A percentile compares a stretch with the other conserved stretches of the same genome.
Conservation (phyloP, 2,888 invertebrate genomes). For the Tipula helvola region DNA sequence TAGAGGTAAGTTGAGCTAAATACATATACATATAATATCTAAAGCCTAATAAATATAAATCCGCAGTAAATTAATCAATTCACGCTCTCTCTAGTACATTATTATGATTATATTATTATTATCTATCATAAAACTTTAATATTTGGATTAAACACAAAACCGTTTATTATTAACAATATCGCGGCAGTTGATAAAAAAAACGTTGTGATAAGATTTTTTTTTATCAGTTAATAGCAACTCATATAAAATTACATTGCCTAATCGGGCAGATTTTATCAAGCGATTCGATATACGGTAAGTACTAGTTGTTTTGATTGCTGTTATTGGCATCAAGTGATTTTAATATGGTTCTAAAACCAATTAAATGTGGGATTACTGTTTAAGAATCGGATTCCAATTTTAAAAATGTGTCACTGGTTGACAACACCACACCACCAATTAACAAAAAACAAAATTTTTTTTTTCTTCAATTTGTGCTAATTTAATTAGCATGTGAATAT, state of each 20-base stretch:
- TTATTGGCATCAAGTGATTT: neutral
- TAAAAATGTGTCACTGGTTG: neutral
- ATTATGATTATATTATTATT: no score
- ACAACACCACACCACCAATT: neutral
- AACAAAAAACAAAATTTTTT: no score
- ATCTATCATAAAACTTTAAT: neutral
- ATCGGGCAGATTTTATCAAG: neutral
- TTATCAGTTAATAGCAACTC: neutral
- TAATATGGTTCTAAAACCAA: neutral
- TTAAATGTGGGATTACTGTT: no score
- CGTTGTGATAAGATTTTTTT: neutral
- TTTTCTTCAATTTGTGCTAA: neutral
- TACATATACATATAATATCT: neutral
- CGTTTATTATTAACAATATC: neutral
- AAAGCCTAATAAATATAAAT: neutral
- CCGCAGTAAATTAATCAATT: neutral
- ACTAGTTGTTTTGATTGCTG: neutral
- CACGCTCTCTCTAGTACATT: neutral
- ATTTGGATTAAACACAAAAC: neutral
- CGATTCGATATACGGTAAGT: neutral
- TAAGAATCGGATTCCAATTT: no score
- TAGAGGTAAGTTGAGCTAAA: constrained; percentile 37
- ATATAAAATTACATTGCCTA: neutral
- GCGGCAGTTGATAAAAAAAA: neutral
- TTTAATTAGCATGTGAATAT: neutral